These are phyloP conservation scores for Danio jaintianensis DNA, from an alignment of 2,797 vertebrate genomes.

Conservation along the genomic window DNA sequence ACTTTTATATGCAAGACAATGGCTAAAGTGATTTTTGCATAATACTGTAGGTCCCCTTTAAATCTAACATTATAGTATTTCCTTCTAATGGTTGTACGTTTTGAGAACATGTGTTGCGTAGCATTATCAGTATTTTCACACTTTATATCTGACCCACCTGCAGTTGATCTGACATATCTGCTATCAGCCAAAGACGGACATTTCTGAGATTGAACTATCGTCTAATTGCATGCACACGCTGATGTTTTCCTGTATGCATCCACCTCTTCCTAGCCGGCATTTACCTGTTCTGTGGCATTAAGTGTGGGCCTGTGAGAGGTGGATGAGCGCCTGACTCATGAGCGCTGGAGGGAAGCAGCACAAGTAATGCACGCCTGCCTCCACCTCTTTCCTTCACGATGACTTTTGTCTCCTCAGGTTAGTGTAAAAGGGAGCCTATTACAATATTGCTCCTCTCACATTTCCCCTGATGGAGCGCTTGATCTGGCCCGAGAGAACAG, in stretches of 20 bases:
- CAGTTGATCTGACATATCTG: constrained; percentile 6
- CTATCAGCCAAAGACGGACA: not conserved
- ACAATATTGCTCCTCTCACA: constrained; percentile 56
- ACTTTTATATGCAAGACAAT: too few species aligned
- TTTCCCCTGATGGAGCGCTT: constrained; percentile 53
- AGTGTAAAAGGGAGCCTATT: constrained; percentile 56
- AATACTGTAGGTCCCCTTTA: too few species aligned
- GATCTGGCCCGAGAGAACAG: constrained; percentile 46
- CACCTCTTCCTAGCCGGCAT: constrained; percentile 28
- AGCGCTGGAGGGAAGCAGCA: constrained; percentile 11
- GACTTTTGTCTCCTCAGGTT: constrained; percentile 55
- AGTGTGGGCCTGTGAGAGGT: constrained; percentile 20
- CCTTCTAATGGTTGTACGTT: too few species aligned
- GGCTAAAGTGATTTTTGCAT: too few species aligned
- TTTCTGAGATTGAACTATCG: not conserved
- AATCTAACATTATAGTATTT: too few species aligned
- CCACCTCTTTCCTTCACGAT: constrained; percentile 43
- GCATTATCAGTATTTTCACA: constrained; percentile 20
- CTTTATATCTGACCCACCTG: not conserved
- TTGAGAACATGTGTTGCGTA: too few species aligned
- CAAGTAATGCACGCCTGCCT: constrained; percentile 41
- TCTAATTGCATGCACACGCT: constrained; percentile 12
- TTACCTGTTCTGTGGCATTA: constrained; percentile 43
- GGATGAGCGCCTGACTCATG: constrained; percentile 24
- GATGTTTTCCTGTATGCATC: constrained; percentile 22